Base-by-base conservation (phyloP, 1,140 invertebrate genomes). In the Mamestra configurata region DNA sequence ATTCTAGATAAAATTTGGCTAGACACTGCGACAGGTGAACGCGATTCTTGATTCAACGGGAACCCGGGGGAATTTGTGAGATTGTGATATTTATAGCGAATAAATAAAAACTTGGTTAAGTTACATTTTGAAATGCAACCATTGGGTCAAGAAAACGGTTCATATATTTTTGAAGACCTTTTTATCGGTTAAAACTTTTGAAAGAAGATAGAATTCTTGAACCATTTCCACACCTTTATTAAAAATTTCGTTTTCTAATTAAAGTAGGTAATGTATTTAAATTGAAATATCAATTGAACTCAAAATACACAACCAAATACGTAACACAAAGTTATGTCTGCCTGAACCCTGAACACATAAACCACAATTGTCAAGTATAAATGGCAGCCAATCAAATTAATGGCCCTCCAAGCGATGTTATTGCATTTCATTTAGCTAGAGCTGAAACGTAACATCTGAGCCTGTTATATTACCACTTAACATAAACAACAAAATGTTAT, bases 381-480 rank as follows among this genome's bases (percentile, higher is more conserved):
- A 80, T 70, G 81, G 78, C 51, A 49, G 73, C 78, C 82, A 82
- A 86, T 86, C 79, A 86, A 82, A 84, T 86, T 82, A 86, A 86
- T 85, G 81, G 51, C 59, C 55, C 77, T 79, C 61, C 43, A 35
- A 64, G 79, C 70, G 55, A 55, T 70, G 57, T 80, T 81, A 71
- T 40, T 76, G 71, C 77, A 78, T 82, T 84, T 80, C 81, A 82
- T 82, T 83, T 82, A 81, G 83, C 77, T 81, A 82, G 71, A 64
- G 35, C 57, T 57, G 82, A 76, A 72, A 43, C 27, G 61, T 71
- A 79, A 68, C 83, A 86, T 73, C 83, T 86, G 86, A 70, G 81
- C 59, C 70, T 68, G 46, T 22, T 70, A n/a, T 70, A 78, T 70
- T 55, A 78, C 53, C 51, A 77, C 73, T 73, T 73, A 64, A 64